phyloP scores from a whole-genome alignment of 2,113 vertebrate genomes.

The Alouatta palliata region DNA sequence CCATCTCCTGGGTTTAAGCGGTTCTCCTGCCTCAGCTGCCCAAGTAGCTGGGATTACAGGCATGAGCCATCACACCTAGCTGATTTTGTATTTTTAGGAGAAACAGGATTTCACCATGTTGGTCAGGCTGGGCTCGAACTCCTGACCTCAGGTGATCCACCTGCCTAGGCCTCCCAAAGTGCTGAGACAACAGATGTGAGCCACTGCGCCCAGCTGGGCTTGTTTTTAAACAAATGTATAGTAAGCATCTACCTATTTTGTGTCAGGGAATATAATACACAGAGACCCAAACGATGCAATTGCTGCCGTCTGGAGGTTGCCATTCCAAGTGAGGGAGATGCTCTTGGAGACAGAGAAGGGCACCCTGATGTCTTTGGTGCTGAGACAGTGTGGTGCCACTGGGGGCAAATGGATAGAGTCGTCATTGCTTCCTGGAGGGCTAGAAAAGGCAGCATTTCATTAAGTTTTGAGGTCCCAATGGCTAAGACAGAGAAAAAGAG shows the following conservation, averaged over 20 bases:
- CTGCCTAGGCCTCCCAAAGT: too few species aligned
- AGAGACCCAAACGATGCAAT: background rate
- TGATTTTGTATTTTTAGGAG: too few species aligned
- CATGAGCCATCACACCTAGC: too few species aligned
- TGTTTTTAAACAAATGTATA: background rate
- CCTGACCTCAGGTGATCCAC: too few species aligned
- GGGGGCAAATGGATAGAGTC: background rate
- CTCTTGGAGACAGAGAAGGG: background rate
- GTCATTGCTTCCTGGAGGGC: background rate
- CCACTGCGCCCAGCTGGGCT: too few species aligned
- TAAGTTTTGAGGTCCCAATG: background rate
- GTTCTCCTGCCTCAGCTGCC: too few species aligned
- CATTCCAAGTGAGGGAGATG: background rate
- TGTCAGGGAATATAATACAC: background rate
- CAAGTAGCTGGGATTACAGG: too few species aligned
- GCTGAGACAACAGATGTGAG: too few species aligned
- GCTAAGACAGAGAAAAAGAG: background rate
- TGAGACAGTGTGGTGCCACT: background rate
- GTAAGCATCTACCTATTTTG: background rate
- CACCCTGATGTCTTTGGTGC: background rate
- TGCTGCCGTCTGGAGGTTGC: background rate
- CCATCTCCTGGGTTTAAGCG: too few species aligned
- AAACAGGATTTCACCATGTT: too few species aligned
- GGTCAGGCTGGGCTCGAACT: too few species aligned
- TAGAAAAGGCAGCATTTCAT: background rate